phyloP scores from a whole-genome alignment of 2,113 vertebrate genomes.

The Psittacus erithacus region DNA sequence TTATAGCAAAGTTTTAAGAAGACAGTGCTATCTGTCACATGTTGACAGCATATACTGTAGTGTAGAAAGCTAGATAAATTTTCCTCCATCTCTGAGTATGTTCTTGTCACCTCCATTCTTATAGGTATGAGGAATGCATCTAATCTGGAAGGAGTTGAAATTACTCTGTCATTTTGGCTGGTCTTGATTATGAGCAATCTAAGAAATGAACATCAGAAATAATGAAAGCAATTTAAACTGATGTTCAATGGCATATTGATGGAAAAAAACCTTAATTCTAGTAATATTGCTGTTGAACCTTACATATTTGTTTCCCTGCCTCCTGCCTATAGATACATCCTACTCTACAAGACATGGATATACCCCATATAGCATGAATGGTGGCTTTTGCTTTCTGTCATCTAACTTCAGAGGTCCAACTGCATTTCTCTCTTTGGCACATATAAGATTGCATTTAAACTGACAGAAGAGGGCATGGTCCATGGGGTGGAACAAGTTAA shows the following conservation, averaged over 20 bases:
- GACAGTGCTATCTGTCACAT: conserved; percentile 20
- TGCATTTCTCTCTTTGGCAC: neutral
- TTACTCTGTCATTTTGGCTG: conserved; percentile 54
- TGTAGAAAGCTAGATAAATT: conserved; percentile 74
- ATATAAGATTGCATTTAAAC: neutral
- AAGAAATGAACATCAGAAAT: neutral
- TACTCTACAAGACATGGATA: fast-evolving
- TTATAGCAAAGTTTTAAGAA: neutral
- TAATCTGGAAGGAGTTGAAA: neutral
- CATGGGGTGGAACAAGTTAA: fast-evolving
- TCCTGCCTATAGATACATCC: neutral
- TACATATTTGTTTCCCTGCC: neutral
- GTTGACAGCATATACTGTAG: conserved; percentile 66
- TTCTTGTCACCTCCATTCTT: conserved; percentile 77
- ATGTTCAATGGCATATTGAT: neutral
- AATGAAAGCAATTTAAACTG: neutral
- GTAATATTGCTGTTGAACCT: neutral
- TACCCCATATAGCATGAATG: neutral
- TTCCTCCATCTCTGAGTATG: conserved; percentile 74
- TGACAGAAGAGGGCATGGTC: neutral
- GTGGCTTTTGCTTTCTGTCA: neutral
- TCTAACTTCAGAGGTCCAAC: neutral
- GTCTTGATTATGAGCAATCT: neutral
- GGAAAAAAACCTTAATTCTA: neutral
- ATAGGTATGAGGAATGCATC: conserved; percentile 76